phyloP scores from a whole-genome alignment of 2,888 invertebrate species.

The Leucophenga montana region DNA sequence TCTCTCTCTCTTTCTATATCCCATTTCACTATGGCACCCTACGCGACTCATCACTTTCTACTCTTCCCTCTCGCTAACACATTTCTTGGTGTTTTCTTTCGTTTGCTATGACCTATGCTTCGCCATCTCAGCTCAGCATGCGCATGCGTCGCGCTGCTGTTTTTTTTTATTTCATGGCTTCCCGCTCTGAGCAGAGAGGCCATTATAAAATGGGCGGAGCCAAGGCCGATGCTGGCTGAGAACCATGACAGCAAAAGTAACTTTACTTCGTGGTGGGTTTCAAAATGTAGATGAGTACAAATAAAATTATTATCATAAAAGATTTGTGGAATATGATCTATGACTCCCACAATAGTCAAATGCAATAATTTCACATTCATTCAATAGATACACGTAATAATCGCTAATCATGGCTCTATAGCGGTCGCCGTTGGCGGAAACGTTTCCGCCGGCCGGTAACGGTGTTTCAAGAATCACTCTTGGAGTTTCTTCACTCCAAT shows the following conservation, averaged over 20 bases:
- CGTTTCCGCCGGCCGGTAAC: too few relatives aligned
- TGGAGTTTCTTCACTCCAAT: too few relatives aligned
- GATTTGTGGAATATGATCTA: too few relatives aligned
- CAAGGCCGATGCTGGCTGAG: constrained; percentile 47
- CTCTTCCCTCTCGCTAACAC: neutral
- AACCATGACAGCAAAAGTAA: too few relatives aligned
- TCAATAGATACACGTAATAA: too few relatives aligned
- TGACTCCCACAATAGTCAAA: too few relatives aligned
- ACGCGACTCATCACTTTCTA: constrained; percentile 27
- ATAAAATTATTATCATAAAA: too few relatives aligned
- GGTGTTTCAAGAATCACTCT: too few relatives aligned
- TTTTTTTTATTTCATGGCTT: constrained; percentile 24
- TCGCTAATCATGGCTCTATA: too few relatives aligned
- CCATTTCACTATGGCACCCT: constrained; percentile 32
- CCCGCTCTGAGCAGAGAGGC: constrained; percentile 53
- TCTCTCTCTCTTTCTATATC: too few relatives aligned
- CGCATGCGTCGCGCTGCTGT: constrained; percentile 55
- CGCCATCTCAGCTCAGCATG: constrained; percentile 38
- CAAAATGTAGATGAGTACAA: constrained; percentile 21
- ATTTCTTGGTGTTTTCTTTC: constrained; percentile 18
- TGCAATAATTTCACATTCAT: too few relatives aligned
- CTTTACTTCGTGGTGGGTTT: constrained; percentile 57
- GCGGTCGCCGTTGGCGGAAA: too few relatives aligned
- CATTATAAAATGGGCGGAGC: constrained; percentile 72
- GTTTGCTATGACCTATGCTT: constrained; percentile 47